These are phyloP conservation scores for Malacoctenus gilli DNA, from an alignment of 2,797 vertebrate genomes.

Conservation along the genomic window DNA sequence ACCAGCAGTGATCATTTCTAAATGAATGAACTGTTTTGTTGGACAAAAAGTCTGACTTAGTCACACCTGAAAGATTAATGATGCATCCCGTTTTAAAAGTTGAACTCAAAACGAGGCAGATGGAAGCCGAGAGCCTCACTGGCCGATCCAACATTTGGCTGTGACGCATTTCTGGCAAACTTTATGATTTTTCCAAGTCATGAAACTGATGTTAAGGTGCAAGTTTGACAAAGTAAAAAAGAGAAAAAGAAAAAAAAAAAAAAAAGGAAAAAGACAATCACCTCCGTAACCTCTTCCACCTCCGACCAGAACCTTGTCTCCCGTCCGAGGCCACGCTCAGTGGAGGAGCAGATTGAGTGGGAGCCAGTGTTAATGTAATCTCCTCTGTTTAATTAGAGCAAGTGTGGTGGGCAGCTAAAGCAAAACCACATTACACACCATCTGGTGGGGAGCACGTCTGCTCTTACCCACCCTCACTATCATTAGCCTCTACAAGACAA, in stretches of 20 bases:
- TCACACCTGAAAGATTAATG: neutral
- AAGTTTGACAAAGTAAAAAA: conserved; percentile 27
- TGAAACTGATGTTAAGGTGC: conserved; percentile 11
- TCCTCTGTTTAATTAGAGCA: conserved; percentile 80
- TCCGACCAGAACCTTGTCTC: conserved; percentile 13
- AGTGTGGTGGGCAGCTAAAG: conserved; percentile 76
- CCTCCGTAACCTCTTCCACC: conserved; percentile 42
- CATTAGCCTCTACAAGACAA: conserved; percentile 75
- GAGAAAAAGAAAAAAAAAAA: conserved; percentile 10
- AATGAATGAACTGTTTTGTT: too few relatives aligned
- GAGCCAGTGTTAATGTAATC: conserved; percentile 75
- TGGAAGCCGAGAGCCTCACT: neutral
- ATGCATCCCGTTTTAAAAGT: neutral
- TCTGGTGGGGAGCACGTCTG: conserved; percentile 69
- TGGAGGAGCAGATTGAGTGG: conserved; percentile 71
- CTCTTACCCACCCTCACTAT: conserved; percentile 67
- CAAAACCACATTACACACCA: conserved; percentile 78
- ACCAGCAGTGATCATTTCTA: too few relatives aligned
- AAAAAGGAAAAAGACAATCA: conserved; percentile 37
- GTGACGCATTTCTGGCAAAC: conserved; percentile 4
- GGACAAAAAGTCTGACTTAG: too few relatives aligned
- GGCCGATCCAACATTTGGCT: neutral
- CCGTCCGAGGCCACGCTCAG: conserved; percentile 45
- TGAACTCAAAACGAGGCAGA: conserved; percentile 10
- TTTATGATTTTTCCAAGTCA: conserved; percentile 10